phyloP scores from a whole-genome alignment of 1,140 invertebrate species.

The Aphis craccivora region DNA sequence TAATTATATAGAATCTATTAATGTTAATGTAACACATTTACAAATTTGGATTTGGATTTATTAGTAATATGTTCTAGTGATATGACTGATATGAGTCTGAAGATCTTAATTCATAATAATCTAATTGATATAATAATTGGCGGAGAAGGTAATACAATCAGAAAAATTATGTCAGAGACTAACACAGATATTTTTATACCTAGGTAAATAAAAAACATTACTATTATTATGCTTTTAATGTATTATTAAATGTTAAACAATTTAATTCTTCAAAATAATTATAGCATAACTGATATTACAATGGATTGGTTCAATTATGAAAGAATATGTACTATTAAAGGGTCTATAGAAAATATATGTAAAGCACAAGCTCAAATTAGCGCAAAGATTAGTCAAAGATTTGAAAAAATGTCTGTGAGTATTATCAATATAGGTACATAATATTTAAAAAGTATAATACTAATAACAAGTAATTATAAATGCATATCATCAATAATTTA shows the following conservation, averaged over 20 bases:
- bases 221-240: background rate
- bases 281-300: slow-evolving; percentile 87
- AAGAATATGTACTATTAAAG: slow-evolving; percentile 95
- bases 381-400: slow-evolving; percentile 92
- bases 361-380: slow-evolving; percentile 93
- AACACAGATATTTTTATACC: slow-evolving; percentile 97
- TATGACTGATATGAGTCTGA: slow-evolving; percentile 67
- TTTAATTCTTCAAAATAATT: slow-evolving; percentile 8
- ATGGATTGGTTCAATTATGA: slow-evolving; percentile 86
- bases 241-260: background rate
- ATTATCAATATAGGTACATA: background rate
- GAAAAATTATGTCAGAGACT: slow-evolving; percentile 97
- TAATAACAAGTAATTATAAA: no score
- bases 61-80: slow-evolving; percentile 24
- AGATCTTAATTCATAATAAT: slow-evolving; percentile 96
- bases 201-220: slow-evolving; percentile 64
- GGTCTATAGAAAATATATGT: slow-evolving; percentile 83
- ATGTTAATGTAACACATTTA: background rate
- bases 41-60: background rate
- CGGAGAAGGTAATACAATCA: slow-evolving; percentile 95
- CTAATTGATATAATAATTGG: slow-evolving; percentile 97
- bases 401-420: slow-evolving; percentile 80
- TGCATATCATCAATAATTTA: no score
- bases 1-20: no score
- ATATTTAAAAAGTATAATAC: background rate